Percentiles rank a stretch among this genome's conserved stretches.
phyloP scores from a whole-genome alignment of 2,113 vertebrate species.

The Rhabdornis inornatus region DNA sequence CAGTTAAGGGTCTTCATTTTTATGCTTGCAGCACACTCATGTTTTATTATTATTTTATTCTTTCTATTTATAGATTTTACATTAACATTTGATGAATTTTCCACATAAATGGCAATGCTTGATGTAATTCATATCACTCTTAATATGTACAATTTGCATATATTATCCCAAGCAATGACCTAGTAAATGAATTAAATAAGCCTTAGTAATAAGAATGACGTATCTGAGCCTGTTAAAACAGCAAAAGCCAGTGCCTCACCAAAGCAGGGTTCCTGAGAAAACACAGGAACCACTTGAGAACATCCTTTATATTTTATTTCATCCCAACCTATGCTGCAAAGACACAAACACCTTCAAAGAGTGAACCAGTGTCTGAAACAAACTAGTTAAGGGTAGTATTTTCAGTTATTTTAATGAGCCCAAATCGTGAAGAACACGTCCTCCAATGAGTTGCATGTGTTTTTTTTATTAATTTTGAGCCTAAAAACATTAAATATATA shows the following conservation, averaged over 20 bases:
- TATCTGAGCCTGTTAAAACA: slow-evolving; percentile 26
- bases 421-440: neutral
- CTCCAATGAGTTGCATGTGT: neutral
- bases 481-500: neutral
- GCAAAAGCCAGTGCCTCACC: slow-evolving; percentile 16
- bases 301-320: neutral
- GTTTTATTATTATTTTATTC: slow-evolving; percentile 61
- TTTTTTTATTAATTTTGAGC: neutral
- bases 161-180: slow-evolving; percentile 56
- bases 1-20: slow-evolving; percentile 54
- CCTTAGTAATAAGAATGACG: slow-evolving; percentile 34
- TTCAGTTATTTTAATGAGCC: neutral
- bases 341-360: neutral
- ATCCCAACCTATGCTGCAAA: neutral
- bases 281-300: neutral
- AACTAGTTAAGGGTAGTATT: neutral
- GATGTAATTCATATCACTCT: slow-evolving; percentile 55
- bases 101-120: slow-evolving; percentile 40
- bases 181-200: slow-evolving; percentile 66
- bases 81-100: slow-evolving; percentile 64
- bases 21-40: slow-evolving; percentile 25
- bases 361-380: neutral
- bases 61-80: slow-evolving; percentile 64
- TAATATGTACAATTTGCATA: slow-evolving; percentile 65
- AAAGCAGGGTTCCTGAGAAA: neutral